A percentile compares a stretch with the other conserved stretches of the same genome.
Conservation (phyloP, 1,140 invertebrate species). For the Colletes latitarsis region DNA sequence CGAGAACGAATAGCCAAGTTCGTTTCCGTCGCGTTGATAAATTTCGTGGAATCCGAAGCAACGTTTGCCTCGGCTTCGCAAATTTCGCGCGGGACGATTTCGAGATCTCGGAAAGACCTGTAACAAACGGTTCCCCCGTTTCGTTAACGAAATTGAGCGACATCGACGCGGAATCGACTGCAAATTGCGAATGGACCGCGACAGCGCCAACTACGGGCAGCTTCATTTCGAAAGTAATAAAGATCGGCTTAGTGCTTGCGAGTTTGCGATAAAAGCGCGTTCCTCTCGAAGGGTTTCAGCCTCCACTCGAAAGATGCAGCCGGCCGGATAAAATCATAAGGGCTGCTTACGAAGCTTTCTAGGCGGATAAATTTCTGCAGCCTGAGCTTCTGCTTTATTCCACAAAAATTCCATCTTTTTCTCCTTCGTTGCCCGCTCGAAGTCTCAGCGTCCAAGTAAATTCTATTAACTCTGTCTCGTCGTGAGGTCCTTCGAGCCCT, state of each 20-base stretch:
- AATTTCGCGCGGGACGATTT: too few species aligned
- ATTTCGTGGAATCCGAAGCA: too few species aligned
- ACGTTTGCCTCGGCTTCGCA: too few species aligned
- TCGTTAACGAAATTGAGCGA: too few species aligned
- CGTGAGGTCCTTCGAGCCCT: too few species aligned
- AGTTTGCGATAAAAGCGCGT: neutral
- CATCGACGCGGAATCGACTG: too few species aligned
- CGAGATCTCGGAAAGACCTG: too few species aligned
- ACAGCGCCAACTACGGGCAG: neutral
- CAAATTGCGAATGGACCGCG: too few species aligned
- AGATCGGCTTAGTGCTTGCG: neutral
- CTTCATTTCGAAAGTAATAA: slow-evolving; percentile 14
- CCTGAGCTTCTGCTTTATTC: neutral
- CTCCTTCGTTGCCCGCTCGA: neutral
- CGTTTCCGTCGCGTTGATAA: too few species aligned
- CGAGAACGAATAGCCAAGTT: too few species aligned
- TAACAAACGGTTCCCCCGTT: too few species aligned
- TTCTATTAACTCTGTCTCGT: neutral
- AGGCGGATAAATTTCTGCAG: neutral
- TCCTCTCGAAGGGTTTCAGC: neutral
- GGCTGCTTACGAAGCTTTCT: neutral
- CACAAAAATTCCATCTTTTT: neutral
- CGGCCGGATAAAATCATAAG: slow-evolving; percentile 1
- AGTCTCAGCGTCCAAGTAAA: neutral
- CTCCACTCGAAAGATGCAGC: neutral